These are phyloP conservation scores for Adelosebastes latens DNA, from an alignment of 2,797 vertebrate species.

Conservation along the genomic window DNA sequence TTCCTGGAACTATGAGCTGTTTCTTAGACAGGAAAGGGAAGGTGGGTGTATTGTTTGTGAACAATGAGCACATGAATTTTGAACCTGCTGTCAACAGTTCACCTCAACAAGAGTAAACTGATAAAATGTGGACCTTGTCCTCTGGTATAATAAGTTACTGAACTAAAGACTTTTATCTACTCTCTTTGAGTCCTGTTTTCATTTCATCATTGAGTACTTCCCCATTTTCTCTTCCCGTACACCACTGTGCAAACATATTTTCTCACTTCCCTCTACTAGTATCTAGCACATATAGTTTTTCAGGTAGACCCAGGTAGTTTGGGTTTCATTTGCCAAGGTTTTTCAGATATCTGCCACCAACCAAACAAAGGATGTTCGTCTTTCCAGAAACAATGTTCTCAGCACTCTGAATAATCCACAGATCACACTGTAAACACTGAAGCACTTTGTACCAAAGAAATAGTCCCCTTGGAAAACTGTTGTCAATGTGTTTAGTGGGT, in stretches of 20 bases:
- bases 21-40: neutral
- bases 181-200: neutral
- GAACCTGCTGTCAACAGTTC: neutral
- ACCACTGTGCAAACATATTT: neutral
- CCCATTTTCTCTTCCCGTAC: neutral
- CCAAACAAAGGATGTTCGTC: neutral
- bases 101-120: neutral
- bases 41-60: neutral
- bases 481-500: neutral
- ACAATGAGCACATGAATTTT: neutral
- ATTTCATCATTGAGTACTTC: neutral
- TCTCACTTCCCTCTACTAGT: neutral
- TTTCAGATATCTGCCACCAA: neutral
- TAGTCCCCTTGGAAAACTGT: neutral
- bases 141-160: neutral
- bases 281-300: neutral
- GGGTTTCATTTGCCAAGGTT: neutral
- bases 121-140: slow-evolving; percentile 35
- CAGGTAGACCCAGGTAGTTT: no score
- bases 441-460: neutral
- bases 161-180: neutral
- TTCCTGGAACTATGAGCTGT: neutral
- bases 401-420: neutral
- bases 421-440: neutral
- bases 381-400: neutral